A percentile compares a stretch with the other conserved stretches of the same genome.
These are phyloP conservation scores for Cheilosia vulpina DNA, from an alignment of 2,888 invertebrate species.

Conservation along the genomic window DNA sequence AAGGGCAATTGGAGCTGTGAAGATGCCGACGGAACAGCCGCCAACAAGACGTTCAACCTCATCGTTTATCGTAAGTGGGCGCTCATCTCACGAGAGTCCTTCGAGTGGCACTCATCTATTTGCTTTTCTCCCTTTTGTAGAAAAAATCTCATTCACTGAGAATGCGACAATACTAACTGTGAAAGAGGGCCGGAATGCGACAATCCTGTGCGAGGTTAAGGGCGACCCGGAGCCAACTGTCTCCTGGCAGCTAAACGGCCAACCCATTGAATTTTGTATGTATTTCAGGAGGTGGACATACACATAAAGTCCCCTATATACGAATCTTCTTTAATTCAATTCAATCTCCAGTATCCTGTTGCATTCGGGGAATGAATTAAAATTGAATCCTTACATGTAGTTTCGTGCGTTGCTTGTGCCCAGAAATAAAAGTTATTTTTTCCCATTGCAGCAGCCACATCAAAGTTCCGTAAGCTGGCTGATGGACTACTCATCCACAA, in stretches of 20 bases:
- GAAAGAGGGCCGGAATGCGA: conserved; percentile 84
- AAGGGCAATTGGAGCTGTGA: conserved; percentile 84
- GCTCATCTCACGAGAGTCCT: conserved; percentile 7
- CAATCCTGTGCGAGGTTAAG: conserved; percentile 83
- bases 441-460: conserved; percentile 76
- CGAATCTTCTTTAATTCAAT: not conserved
- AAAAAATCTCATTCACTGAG: conserved; percentile 85
- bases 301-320: not conserved
- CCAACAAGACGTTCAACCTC: conserved; percentile 81
- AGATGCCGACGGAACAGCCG: conserved; percentile 77
- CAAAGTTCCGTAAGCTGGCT: conserved; percentile 84
- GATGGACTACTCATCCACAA: conserved; percentile 86
- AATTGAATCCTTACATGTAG: conserved; percentile 57
- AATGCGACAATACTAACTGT: conserved; percentile 84
- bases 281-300: not conserved
- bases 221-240: conserved; percentile 84
- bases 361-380: conserved; percentile 58
- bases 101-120: conserved; percentile 3
- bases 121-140: conserved; percentile 79
- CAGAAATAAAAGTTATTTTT: not conserved
- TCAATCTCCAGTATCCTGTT: conserved; percentile 40
- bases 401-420: not conserved
- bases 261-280: conserved; percentile 78
- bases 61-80: conserved; percentile 83
- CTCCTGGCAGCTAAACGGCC: conserved; percentile 84